Conservation (phyloP, 2,113 vertebrate species). For the Microtus richardsoni region DNA sequence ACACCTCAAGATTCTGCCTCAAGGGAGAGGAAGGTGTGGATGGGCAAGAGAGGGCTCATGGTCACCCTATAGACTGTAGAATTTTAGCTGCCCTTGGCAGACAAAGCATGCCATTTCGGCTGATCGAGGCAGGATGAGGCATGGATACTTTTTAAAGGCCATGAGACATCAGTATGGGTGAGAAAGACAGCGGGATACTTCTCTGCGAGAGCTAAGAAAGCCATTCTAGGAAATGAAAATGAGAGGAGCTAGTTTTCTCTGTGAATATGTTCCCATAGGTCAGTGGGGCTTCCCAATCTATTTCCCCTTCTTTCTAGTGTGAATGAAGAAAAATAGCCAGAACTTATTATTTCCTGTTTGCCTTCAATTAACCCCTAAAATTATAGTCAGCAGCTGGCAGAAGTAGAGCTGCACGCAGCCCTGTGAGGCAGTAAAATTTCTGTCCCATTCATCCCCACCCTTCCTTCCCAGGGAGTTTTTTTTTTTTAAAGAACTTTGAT, state of each 20-base stretch:
- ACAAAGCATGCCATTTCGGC: background rate
- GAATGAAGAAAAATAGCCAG: background rate
- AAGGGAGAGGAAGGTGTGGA: background rate
- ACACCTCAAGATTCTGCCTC: background rate
- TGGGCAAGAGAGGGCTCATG: background rate
- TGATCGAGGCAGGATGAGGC: background rate
- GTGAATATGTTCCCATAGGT: background rate
- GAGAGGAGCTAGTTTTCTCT: background rate
- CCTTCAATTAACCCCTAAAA: background rate
- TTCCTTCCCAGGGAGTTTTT: background rate
- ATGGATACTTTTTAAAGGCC: background rate
- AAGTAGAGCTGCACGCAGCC: background rate
- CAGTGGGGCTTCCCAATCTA: background rate
- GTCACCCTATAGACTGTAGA: background rate
- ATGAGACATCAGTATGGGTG: conserved; percentile 24
- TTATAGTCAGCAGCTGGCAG: background rate
- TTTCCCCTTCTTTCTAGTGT: background rate
- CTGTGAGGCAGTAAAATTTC: background rate
- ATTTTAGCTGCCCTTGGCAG: background rate
- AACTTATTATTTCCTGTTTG: background rate
- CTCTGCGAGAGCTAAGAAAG: conserved; percentile 16
- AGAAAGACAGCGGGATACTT: conserved; percentile 49
- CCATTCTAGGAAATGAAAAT: conserved; percentile 45
- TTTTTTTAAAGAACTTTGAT: background rate
- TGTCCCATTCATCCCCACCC: background rate